phyloP scores from a whole-genome alignment of 2,113 vertebrate genomes.

The Sus scrofa region DNA sequence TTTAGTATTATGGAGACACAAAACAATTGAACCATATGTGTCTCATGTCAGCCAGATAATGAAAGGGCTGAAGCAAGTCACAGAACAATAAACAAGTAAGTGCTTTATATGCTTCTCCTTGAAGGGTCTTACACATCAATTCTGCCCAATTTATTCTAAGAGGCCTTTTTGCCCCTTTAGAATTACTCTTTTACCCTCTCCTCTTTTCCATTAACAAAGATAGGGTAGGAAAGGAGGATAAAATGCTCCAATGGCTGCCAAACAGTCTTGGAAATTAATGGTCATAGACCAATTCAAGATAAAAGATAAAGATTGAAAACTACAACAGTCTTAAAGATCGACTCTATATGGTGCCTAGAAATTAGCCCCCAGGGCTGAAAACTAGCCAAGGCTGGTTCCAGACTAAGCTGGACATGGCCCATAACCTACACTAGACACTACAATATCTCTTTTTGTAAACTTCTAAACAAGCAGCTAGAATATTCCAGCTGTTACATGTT shows the following conservation, averaged over 20 bases:
- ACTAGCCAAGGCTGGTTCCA: background rate
- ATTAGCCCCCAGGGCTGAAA: no score
- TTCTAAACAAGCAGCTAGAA: background rate
- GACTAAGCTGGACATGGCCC: background rate
- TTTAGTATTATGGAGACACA: constrained; percentile 81
- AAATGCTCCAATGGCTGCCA: background rate
- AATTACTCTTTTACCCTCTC: constrained; percentile 24
- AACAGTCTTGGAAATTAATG: background rate
- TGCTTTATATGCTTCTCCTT: constrained; percentile 83
- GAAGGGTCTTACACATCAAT: constrained; percentile 26
- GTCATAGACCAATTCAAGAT: background rate
- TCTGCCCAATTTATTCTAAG: constrained; percentile 56
- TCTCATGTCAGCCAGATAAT: constrained; percentile 76
- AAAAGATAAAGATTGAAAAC: background rate
- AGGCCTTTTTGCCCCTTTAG: background rate
- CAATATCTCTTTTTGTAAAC: background rate
- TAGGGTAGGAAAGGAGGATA: background rate
- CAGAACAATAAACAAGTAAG: constrained; percentile 84
- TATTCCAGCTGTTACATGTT: background rate
- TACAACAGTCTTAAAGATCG: background rate
- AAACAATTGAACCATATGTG: constrained; percentile 80
- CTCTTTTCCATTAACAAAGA: constrained; percentile 48
- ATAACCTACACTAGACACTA: no score
- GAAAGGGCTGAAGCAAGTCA: constrained; percentile 75
- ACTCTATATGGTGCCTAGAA: background rate